phyloP scores from a whole-genome alignment of 2,888 invertebrate genomes.

The Perithous albicinctus region DNA sequence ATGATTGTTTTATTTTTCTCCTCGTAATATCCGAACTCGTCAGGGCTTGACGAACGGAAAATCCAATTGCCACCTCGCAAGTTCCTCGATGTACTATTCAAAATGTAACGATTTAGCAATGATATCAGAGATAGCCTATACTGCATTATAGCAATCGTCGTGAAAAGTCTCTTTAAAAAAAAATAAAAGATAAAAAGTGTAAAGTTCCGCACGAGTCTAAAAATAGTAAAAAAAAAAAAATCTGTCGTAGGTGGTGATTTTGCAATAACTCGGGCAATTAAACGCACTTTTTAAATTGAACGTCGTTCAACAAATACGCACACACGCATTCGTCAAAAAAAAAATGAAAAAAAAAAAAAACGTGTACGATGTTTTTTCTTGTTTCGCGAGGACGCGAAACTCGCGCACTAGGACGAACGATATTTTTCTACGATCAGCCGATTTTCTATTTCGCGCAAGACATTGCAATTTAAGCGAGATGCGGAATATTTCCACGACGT shows the following conservation, averaged over 20 bases:
- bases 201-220: constrained; percentile 33
- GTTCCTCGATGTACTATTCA: constrained; percentile 29
- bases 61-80: constrained; percentile 22
- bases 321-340: constrained; percentile 16
- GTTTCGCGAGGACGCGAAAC: neutral
- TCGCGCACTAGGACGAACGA: constrained; percentile 50
- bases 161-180: constrained; percentile 16
- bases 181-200: constrained; percentile 4
- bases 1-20: constrained; percentile 5
- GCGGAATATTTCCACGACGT: neutral
- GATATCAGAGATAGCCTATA: constrained; percentile 18
- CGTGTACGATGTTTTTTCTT: neutral
- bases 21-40: neutral
- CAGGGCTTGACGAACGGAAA: constrained; percentile 15
- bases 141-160: constrained; percentile 46
- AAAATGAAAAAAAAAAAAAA: neutral
- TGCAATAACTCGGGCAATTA: constrained; percentile 44
- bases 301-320: constrained; percentile 28
- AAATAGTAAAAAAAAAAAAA: constrained; percentile 1
- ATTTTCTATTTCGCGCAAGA: constrained; percentile 54
- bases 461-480: neutral
- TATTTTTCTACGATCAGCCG: constrained; percentile 65
- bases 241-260: constrained; percentile 33
- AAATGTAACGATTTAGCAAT: constrained; percentile 22
- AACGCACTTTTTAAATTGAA: constrained; percentile 31